These are phyloP conservation scores for Ianthella basta DNA, from an alignment of 37 sponge, comb jelly and placozoan species.

Conservation along the genomic window DNA sequence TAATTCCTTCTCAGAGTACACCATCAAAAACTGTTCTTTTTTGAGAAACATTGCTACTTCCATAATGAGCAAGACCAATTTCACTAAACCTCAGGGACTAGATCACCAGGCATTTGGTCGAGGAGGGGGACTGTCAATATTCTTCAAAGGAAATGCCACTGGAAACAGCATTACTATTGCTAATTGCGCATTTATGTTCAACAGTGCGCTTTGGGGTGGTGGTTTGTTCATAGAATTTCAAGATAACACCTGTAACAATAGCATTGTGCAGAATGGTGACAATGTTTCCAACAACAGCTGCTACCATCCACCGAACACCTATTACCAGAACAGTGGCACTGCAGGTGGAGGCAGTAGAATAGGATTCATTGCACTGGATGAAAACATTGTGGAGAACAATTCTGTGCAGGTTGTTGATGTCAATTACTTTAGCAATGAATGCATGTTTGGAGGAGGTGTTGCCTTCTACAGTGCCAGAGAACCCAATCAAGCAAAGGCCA, in stretches of 20 bases:
- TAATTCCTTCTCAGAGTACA: constrained; percentile 2
- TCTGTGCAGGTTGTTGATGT: not conserved
- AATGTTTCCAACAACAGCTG: not conserved
- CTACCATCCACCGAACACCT: no score
- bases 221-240: constrained; percentile 43
- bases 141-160: constrained; percentile 41
- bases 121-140: constrained; percentile 59
- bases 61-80: no score
- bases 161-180: constrained; percentile 21
- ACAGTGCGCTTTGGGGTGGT: constrained; percentile 49
- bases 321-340: constrained; percentile 1
- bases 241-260: constrained; percentile 37
- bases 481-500: not conserved
- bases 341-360: constrained; percentile 47
- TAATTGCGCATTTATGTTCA: constrained; percentile 22
- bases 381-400: constrained; percentile 11
- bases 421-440: not conserved
- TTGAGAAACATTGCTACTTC: constrained; percentile 19
- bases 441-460: constrained; percentile 53
- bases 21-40: constrained; percentile 43
- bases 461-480: constrained; percentile 12
- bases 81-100: constrained; percentile 17
- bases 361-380: constrained; percentile 13
- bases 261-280: not conserved
- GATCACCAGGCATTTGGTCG: constrained; percentile 47